Base-by-base conservation (phyloP, 2,797 vertebrate genomes). In the Sebastes diploproa region DNA sequence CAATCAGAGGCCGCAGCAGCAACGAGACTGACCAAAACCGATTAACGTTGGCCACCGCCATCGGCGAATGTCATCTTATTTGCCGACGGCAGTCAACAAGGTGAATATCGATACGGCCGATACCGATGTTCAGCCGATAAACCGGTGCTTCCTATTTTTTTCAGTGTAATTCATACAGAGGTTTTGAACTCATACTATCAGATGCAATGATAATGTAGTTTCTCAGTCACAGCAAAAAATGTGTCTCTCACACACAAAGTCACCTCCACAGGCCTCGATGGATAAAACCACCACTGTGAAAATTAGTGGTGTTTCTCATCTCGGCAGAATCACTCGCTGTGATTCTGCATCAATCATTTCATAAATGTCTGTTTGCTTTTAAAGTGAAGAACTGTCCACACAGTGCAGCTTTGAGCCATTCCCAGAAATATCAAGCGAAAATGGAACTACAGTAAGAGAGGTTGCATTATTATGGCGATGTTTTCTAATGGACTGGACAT, bases 301-400 rank as follows among this genome's bases (percentile, higher is more conserved):
- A 63, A 36, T 63, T n/a, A 34, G 60, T 36, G 18, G 30, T 13
- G 60, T 13, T 62, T 36, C 30, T 32, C 11, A 30, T 62, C 30
- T 62, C 6, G 1, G 60, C 60, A 62, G n/a, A 56, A 56, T 23
- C n/a, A 1, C 54, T 23, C 54, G 5, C 32, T 62, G 60, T 22
- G 30, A 62, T 22, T 62, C n/a, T 63, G n/a, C 61, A 63, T 63
- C 61, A 36, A 63, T 63, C 61, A 63, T 63, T 60, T 60, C 27
- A 10, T 30, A 29, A 29, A 60, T 10, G 59, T 59, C 67, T 78
- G 66, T n/a, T 75, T 66, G 70, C 30, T 56, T 75, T 80, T 36
- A 50, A 34, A 63, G 46, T 16, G 32, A 63, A 55, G 55, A 72
- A 30, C 27, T 30, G 55, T 61, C 46, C 54, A 58, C 25, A 16